Conservation (phyloP, 2,888 invertebrate species). For the Tholera decimalis region DNA sequence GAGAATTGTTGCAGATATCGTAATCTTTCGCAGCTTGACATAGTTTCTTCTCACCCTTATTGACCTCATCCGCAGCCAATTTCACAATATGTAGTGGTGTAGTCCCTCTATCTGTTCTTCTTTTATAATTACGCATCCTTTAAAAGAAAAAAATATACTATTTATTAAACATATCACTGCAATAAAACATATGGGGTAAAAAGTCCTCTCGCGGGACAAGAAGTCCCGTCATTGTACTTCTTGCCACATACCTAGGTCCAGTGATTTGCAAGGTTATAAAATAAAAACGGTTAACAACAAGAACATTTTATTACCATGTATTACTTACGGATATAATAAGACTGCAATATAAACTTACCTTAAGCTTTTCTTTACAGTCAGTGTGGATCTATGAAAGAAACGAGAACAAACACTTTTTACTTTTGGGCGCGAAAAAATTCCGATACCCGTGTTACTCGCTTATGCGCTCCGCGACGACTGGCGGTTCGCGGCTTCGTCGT, state of each 20-base stretch:
- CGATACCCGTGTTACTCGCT: neutral
- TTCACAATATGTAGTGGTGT: conserved; percentile 11
- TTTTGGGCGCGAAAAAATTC: neutral
- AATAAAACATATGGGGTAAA: neutral
- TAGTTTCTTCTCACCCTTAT: conserved; percentile 7
- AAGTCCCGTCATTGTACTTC: neutral
- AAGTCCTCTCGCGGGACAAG: neutral
- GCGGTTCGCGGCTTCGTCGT: conserved; percentile 6
- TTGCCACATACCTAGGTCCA: no score
- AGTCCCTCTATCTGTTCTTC: conserved; percentile 4
- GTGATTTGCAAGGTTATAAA: conserved; percentile 1
- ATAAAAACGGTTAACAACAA: conserved; percentile 3
- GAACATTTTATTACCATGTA: neutral
- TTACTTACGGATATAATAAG: neutral
- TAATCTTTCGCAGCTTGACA: neutral
- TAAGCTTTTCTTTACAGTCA: neutral
- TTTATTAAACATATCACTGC: neutral
- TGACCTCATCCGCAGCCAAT: conserved; percentile 1
- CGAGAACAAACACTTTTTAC: neutral
- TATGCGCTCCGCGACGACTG: conserved; percentile 2
- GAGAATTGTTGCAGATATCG: no score
- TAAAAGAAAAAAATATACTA: conserved; percentile 1
- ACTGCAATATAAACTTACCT: neutral
- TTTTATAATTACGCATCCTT: conserved; percentile 6
- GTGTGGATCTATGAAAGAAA: neutral